Base-by-base conservation (phyloP, 2,113 vertebrate genomes). In the Eira barbara region DNA sequence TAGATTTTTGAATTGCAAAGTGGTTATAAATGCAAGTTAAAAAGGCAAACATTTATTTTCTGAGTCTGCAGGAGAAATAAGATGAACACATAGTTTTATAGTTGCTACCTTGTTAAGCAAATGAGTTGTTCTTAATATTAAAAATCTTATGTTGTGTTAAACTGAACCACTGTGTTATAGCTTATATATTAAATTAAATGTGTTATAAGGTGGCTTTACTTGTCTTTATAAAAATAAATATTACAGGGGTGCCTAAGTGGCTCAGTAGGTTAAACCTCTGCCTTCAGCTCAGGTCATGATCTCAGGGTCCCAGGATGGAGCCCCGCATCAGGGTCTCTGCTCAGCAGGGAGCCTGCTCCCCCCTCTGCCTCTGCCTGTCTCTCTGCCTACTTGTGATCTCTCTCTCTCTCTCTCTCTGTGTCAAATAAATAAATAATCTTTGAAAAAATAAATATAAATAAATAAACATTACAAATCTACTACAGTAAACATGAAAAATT, bases 11-110 rank as follows among this genome's bases (percentile, higher is more conserved):
- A 97, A n/a, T 94, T 92, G 83, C 63, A 95, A 49, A 89, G 88
- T 89, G n/a, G 79, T 94, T 97, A 80, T 96, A 98, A 89, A 69
- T 94, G 20, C 34, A 96, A 91, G 86, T 83, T 96, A 39, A 94
- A 81, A 94, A 90, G 49, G 71, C 27, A 73, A 84, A 71, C 73
- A 63, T 87, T 94, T 97, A 96, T 98, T 97, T 98, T 97, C 79
- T 93, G 82, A 97, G 49, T 97, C 89, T 95, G 10, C 31, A 86
- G 55, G 82, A 97, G 61, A 97, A 91, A 80, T 65, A 95, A 90
- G 57, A n/a, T 89, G 57, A 97, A 76, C n/a, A 93, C 63, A 90
- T 91, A 95, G 73, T 97, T 98, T 97, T 98, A 52, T 95, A 98
- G 89, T 67, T 83, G 59, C 71, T 90, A 55, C 49, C 34, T 93